Conservation (phyloP, 1,140 invertebrate species). For the Eciton burchellii region DNA sequence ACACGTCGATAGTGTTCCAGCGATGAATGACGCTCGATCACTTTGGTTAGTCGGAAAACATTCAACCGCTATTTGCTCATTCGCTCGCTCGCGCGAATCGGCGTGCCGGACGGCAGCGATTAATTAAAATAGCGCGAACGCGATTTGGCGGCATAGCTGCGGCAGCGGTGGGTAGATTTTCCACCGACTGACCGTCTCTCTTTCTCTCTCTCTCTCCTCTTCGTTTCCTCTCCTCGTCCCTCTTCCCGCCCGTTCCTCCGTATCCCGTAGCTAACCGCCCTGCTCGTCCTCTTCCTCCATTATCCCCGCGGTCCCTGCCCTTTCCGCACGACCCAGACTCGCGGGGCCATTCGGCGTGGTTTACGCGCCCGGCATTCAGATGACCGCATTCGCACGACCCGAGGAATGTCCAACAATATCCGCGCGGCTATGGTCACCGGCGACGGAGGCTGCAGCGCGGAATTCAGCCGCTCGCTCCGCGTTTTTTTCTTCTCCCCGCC, state of each 20-base stretch:
- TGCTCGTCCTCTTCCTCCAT: conserved; percentile 40
- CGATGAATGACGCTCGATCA: neutral
- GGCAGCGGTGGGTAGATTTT: conserved; percentile 79
- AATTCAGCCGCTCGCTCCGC: conserved; percentile 80
- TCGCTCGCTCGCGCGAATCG: conserved; percentile 23
- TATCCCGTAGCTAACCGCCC: conserved; percentile 53
- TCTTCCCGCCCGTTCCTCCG: conserved; percentile 57
- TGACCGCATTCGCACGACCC: conserved; percentile 84
- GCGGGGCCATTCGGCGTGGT: conserved; percentile 83
- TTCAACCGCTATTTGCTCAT: conserved; percentile 25
- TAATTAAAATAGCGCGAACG: conserved; percentile 83
- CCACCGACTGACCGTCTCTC: conserved; percentile 59
- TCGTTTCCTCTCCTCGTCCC: conserved; percentile 40
- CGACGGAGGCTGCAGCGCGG: conserved; percentile 79
- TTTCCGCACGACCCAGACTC: conserved; percentile 77
- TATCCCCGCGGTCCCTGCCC: conserved; percentile 50
- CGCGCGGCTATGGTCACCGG: conserved; percentile 79
- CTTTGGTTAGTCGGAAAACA: conserved; percentile 22
- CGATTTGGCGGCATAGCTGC: conserved; percentile 82
- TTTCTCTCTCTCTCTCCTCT: conserved; percentile 20
- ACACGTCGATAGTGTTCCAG: neutral
- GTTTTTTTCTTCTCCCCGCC: conserved; percentile 67
- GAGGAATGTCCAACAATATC: conserved; percentile 85
- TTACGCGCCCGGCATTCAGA: conserved; percentile 84
- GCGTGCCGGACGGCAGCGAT: conserved; percentile 74